phyloP scores from a whole-genome alignment of 2,113 vertebrate species.

The Galeopterus variegatus region DNA sequence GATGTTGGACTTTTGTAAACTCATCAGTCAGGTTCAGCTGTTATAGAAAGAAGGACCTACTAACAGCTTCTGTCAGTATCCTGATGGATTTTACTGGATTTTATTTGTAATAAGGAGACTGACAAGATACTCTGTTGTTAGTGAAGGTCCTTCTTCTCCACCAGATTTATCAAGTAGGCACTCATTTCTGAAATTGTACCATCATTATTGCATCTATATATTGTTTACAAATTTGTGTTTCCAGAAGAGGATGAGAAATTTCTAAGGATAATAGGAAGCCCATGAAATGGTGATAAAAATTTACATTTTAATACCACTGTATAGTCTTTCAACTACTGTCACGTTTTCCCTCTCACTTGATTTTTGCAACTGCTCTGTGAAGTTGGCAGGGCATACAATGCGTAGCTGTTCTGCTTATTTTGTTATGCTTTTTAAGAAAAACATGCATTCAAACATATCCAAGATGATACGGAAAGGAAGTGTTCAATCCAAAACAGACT shows the following conservation, averaged over 20 bases:
- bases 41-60: background rate
- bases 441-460: background rate
- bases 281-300: constrained; percentile 31
- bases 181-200: constrained; percentile 6
- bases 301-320: background rate
- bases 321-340: background rate
- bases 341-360: background rate
- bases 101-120: constrained; percentile 10
- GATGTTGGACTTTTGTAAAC: background rate
- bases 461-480: constrained; percentile 33
- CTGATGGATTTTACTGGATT: background rate
- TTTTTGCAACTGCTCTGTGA: background rate
- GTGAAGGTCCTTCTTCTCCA: background rate
- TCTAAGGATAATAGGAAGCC: constrained; percentile 14
- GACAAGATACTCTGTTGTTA: background rate
- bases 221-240: constrained; percentile 21
- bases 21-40: background rate
- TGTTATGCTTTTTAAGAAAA: constrained; percentile 6
- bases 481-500: background rate
- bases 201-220: constrained; percentile 20
- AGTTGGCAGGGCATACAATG: background rate
- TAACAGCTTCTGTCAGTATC: constrained; percentile 34
- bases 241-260: constrained; percentile 13
- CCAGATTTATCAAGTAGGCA: background rate
- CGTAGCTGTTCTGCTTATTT: background rate